Percentiles rank a stretch among this genome's conserved stretches.
Evolutionary conservation across 2,797 vertebrate species (phyloP).

Genomic region (Cygnus olor): DNA sequence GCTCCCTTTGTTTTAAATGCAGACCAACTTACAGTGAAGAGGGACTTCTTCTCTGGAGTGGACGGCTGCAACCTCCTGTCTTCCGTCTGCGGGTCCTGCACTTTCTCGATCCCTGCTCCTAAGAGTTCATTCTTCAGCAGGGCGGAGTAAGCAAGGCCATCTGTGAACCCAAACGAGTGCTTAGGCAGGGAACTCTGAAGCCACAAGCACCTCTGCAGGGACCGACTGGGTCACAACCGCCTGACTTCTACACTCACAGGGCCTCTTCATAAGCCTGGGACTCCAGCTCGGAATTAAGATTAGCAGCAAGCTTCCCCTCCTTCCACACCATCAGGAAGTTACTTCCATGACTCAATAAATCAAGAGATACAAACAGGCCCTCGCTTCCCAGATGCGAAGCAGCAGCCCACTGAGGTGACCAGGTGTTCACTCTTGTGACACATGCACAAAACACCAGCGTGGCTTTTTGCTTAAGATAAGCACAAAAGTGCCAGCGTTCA

Average conservation of each 20-base stretch:
- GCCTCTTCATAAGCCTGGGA: neutral
- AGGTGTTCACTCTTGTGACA: neutral
- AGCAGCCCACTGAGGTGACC: neutral
- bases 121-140: slow-evolving; percentile 96
- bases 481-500: fast-evolving
- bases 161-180: slow-evolving; percentile 53
- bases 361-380: neutral
- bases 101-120: slow-evolving; percentile 96
- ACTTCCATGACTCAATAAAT: neutral
- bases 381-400: fast-evolving
- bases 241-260: neutral
- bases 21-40: slow-evolving; percentile 88
- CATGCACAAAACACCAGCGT: neutral
- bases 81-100: slow-evolving; percentile 97
- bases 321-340: neutral
- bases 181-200: neutral
- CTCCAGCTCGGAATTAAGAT: neutral
- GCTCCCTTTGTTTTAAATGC: neutral
- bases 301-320: neutral
- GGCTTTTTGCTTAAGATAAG: neutral
- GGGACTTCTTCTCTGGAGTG: slow-evolving; percentile 93
- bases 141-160: slow-evolving; percentile 95
- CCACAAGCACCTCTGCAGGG: neutral
- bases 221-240: neutral
- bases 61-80: slow-evolving; percentile 93